Percentiles rank a stretch among this genome's conserved stretches.
Conservation (phyloP, 2,113 vertebrate species). For the Cololabis saira region DNA sequence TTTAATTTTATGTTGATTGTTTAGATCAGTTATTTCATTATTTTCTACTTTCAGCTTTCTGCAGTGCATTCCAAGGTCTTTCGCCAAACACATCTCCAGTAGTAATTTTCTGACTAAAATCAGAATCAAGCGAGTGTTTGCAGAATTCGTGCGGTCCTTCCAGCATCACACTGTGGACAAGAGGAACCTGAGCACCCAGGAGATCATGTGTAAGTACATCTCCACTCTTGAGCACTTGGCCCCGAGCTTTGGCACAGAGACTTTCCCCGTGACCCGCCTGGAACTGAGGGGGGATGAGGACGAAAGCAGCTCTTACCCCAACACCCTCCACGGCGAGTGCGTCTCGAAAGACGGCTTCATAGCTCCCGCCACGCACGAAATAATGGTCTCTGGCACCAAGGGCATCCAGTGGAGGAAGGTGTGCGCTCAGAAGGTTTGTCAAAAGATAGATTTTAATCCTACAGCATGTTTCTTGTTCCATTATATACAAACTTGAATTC, state of each 20-base stretch:
- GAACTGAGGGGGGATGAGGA: constrained; percentile 70
- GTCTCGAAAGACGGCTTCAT: constrained; percentile 24
- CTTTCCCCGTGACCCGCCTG: constrained; percentile 71
- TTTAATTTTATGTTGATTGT: constrained; percentile 1
- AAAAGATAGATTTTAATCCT: not conserved
- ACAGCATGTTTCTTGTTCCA: not conserved
- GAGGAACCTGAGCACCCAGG: constrained; percentile 76
- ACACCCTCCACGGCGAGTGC: not conserved
- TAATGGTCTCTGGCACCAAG: constrained; percentile 82
- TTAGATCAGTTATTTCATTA: not conserved
- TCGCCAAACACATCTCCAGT: constrained; percentile 84
- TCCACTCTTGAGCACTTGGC: constrained; percentile 88
- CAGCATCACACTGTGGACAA: constrained; percentile 83
- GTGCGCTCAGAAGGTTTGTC: constrained; percentile 54
- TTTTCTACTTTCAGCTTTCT: constrained; percentile 80
- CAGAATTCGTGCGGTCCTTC: constrained; percentile 85
- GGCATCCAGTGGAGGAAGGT: constrained; percentile 87
- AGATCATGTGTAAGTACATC: constrained; percentile 92
- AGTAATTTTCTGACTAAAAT: constrained; percentile 84
- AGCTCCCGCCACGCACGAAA: constrained; percentile 73
- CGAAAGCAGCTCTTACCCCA: constrained; percentile 57
- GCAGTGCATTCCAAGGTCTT: constrained; percentile 89
- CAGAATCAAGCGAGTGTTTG: constrained; percentile 85
- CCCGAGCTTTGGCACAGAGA: constrained; percentile 83
- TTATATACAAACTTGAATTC: not conserved